Evolutionary conservation across 1,140 invertebrate genomes (phyloP).

Genomic region (Lasaia peninsularis): DNA sequence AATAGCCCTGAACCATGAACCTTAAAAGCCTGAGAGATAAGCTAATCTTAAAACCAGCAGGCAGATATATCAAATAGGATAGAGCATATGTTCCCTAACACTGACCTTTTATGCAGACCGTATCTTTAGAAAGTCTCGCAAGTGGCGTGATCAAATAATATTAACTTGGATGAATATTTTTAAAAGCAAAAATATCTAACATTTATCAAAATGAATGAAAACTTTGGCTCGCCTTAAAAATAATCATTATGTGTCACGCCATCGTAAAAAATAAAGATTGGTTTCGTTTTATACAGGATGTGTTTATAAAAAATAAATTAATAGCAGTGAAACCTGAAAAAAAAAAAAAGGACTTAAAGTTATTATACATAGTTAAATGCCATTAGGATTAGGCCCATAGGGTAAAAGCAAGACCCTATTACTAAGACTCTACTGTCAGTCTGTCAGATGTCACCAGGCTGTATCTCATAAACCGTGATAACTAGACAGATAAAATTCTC

Average conservation of each 20-base stretch:
- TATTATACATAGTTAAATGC: no score
- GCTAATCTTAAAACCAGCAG: neutral
- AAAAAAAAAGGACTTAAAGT: no score
- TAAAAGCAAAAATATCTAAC: constrained; percentile 5
- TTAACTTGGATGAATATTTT: constrained; percentile 7
- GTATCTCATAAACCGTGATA: no score
- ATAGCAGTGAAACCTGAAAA: no score
- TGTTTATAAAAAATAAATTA: no score
- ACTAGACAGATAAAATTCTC: no score
- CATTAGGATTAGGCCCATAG: no score
- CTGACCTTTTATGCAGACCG: constrained; percentile 5
- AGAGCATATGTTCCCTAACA: neutral
- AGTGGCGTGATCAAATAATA: constrained; percentile 6
- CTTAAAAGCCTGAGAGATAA: neutral
- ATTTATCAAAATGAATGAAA: constrained; percentile 1
- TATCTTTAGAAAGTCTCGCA: constrained; percentile 8
- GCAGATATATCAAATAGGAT: neutral
- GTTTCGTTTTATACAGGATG: neutral
- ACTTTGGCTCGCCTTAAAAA: constrained; percentile 4
- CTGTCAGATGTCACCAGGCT: no score
- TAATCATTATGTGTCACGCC: neutral
- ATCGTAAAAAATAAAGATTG: neutral
- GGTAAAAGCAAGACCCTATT: no score
- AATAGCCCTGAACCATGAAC: neutral
- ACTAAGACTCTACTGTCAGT: no score